These are phyloP conservation scores for Chauna torquata DNA, from an alignment of 2,113 vertebrate species.

Conservation along the genomic window DNA sequence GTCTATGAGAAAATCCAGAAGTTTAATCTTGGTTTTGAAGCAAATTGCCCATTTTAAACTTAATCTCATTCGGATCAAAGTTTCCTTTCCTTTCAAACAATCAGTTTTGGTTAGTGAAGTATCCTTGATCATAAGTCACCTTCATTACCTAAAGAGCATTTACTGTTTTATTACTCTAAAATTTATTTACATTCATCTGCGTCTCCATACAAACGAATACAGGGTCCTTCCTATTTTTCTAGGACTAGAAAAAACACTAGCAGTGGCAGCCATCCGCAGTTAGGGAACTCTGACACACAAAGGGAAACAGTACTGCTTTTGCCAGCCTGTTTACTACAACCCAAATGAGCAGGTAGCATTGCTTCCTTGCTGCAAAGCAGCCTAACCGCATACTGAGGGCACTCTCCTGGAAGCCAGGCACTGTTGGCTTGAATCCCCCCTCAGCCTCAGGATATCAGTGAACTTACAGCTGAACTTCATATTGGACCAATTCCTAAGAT, in stretches of 20 bases:
- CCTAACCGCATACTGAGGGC: rapidly evolving
- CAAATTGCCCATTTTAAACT: neutral
- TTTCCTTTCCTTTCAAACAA: constrained; percentile 19
- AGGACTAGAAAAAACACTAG: neutral
- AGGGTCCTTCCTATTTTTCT: neutral
- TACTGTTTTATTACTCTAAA: neutral
- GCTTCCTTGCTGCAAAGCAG: rapidly evolving
- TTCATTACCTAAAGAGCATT: neutral
- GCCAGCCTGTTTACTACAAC: neutral
- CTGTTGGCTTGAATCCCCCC: neutral
- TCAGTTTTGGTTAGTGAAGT: constrained; percentile 6
- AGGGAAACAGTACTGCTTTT: neutral
- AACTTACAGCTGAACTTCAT: neutral
- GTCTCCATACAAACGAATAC: neutral
- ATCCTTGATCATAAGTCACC: neutral
- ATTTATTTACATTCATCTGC: neutral
- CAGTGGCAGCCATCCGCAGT: neutral
- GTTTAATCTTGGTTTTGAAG: constrained; percentile 26
- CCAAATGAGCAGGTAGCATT: neutral
- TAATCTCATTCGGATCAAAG: constrained; percentile 49
- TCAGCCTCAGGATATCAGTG: neutral
- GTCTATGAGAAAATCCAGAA: neutral
- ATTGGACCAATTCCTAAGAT: neutral
- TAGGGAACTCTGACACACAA: rapidly evolving
- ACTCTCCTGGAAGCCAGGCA: neutral